phyloP scores from a whole-genome alignment of 1,140 invertebrate genomes.

The Nautilus pompilius region DNA sequence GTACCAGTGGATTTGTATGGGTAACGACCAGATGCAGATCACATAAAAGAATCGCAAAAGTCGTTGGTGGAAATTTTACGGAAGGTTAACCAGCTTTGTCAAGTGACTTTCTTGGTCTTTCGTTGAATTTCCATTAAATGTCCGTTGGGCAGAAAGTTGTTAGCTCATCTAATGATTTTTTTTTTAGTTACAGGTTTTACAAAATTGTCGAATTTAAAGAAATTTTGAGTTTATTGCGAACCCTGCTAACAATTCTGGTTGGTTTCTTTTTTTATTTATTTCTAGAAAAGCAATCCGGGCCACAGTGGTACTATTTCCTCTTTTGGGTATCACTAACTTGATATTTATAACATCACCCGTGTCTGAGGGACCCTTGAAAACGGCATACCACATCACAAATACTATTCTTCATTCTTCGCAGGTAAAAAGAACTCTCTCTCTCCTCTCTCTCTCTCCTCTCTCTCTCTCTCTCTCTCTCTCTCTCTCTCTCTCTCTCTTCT shows the following conservation, averaged over 20 bases:
- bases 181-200: too few species aligned
- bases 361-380: conserved; percentile 44
- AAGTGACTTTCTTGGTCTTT: too few species aligned
- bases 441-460: neutral
- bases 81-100: too few species aligned
- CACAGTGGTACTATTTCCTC: conserved; percentile 60
- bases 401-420: conserved; percentile 59
- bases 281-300: conserved; percentile 61
- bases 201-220: too few species aligned
- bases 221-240: neutral
- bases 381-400: conserved; percentile 58
- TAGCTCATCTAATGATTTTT: too few species aligned
- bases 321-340: conserved; percentile 61
- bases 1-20: too few species aligned
- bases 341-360: conserved; percentile 59
- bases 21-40: too few species aligned
- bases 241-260: neutral
- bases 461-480: conserved; percentile 3
- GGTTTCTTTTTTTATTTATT: conserved; percentile 10
- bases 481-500: conserved; percentile 11
- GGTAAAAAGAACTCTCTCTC: conserved; percentile 46
- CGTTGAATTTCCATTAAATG: too few species aligned
- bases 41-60: too few species aligned
- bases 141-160: too few species aligned
- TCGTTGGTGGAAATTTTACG: too few species aligned